phyloP scores from a whole-genome alignment of 2,113 vertebrate genomes.

The Picathartes gymnocephalus region DNA sequence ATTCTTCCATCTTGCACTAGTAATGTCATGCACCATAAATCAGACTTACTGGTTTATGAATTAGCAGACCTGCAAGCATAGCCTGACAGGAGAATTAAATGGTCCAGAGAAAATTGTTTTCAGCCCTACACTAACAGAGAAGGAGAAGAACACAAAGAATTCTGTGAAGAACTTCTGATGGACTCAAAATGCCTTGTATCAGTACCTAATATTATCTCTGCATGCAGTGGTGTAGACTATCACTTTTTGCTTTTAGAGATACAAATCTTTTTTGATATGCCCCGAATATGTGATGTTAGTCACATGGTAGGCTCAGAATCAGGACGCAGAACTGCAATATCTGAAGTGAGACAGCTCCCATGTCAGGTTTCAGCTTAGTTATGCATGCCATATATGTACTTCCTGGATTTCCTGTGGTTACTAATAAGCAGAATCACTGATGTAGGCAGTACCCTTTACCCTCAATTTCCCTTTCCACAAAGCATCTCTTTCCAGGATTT shows the following conservation, averaged over 20 bases:
- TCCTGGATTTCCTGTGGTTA: neutral
- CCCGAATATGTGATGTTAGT: constrained; percentile 7
- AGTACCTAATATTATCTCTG: constrained; percentile 28
- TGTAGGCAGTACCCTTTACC: neutral
- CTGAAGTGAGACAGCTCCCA: neutral
- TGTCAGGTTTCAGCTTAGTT: neutral
- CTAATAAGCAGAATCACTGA: neutral
- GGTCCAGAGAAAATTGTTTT: constrained; percentile 44
- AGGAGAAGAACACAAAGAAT: constrained; percentile 6
- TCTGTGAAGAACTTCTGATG: neutral
- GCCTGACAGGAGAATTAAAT: constrained; percentile 59
- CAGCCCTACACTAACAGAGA: neutral
- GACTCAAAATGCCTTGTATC: neutral
- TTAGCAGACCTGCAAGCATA: constrained; percentile 22
- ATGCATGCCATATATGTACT: neutral
- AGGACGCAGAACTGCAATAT: neutral
- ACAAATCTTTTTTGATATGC: constrained; percentile 5
- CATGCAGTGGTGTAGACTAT: neutral
- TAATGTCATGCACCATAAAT: neutral
- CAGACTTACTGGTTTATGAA: constrained; percentile 37
- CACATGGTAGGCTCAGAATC: neutral
- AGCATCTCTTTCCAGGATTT: neutral
- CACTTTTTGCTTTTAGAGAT: constrained; percentile 9
- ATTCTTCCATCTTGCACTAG: neutral
- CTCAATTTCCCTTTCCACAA: neutral